A percentile compares a stretch with the other conserved stretches of the same genome.
phyloP scores from a whole-genome alignment of 2,113 vertebrate species.

The Melanerpes formicivorus region DNA sequence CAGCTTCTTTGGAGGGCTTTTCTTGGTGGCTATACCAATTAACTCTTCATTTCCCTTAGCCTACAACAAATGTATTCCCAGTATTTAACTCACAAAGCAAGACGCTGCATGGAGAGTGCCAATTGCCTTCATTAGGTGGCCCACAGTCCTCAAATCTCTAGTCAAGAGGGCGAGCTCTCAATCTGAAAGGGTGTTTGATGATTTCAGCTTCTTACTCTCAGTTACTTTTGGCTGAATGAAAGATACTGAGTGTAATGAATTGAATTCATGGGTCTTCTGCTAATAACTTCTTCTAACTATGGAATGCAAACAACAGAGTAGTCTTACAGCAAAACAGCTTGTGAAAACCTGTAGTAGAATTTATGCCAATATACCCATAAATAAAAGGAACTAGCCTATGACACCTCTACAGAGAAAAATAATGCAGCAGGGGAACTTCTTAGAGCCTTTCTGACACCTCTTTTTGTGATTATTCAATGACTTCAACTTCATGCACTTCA shows the following conservation, averaged over 20 bases:
- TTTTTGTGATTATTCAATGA: background rate
- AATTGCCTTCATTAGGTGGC: background rate
- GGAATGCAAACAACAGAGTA: background rate
- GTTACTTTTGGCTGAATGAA: background rate
- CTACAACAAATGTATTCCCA: background rate
- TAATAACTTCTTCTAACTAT: background rate
- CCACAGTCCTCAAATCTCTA: background rate
- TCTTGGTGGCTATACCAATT: no score
- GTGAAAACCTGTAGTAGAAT: background rate
- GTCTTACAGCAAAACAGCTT: background rate
- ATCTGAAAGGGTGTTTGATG: background rate
- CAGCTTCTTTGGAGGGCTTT: background rate
- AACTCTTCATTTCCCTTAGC: no score
- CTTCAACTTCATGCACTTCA: background rate
- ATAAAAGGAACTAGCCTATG: background rate
- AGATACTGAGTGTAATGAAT: background rate
- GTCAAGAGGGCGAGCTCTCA: background rate
- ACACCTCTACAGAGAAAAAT: background rate
- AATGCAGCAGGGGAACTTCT: background rate
- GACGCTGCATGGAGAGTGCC: no score
- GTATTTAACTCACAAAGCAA: background rate
- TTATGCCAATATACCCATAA: background rate
- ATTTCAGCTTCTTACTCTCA: background rate
- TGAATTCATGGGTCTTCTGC: background rate
- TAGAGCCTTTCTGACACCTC: background rate